phyloP scores from a whole-genome alignment of 2,113 vertebrate genomes.

The Anser cygnoides region DNA sequence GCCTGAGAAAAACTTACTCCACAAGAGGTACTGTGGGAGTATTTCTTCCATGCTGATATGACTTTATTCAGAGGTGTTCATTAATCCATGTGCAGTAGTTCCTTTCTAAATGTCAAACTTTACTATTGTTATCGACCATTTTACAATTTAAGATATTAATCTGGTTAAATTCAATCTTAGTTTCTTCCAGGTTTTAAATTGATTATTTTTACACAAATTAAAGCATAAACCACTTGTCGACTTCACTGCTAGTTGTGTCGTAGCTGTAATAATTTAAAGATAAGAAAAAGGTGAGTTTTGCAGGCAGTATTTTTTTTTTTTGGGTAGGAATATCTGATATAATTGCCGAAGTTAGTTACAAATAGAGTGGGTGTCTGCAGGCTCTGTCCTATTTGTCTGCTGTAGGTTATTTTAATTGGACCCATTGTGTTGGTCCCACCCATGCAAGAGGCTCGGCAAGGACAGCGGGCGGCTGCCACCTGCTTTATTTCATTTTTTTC shows the following conservation, averaged over 20 bases:
- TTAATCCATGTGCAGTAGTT: neutral
- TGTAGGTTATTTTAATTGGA: neutral
- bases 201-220: neutral
- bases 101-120: neutral
- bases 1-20: neutral
- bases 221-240: neutral
- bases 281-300: neutral
- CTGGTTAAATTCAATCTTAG: neutral
- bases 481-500: neutral
- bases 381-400: neutral
- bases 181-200: neutral
- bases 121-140: neutral
- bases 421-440: neutral
- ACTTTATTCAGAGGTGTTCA: neutral
- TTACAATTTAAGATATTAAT: neutral
- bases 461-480: neutral
- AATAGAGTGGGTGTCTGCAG: neutral
- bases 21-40: neutral
- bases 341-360: neutral
- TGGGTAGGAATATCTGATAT: neutral
- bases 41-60: neutral
- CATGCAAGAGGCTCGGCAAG: neutral
- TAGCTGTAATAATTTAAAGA: neutral
- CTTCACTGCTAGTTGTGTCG: neutral
- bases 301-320: neutral